These are phyloP conservation scores for Drosophila subobscura DNA, from an alignment of 1,140 invertebrate species.

Conservation along the genomic window DNA sequence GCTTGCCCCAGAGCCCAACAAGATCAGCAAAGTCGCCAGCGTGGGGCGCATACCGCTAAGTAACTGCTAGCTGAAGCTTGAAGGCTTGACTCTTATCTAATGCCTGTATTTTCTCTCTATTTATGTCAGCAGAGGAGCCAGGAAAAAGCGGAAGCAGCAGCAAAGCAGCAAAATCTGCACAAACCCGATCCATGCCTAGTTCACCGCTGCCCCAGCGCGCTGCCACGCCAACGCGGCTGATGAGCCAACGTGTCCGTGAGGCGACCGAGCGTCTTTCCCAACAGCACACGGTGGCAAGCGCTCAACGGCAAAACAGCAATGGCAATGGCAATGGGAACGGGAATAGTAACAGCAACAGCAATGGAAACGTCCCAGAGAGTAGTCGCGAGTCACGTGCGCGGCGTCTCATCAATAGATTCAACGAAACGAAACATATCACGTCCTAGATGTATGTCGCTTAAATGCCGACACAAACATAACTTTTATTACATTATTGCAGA, in stretches of 20 bases:
- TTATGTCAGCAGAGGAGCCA: conserved; percentile 26
- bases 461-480: conserved; percentile 22
- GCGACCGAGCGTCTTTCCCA: conserved; percentile 77
- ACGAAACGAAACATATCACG: conserved; percentile 78
- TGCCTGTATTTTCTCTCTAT: conserved; percentile 1
- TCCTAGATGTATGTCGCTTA: conserved; percentile 62
- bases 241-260: conserved; percentile 74
- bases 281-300: conserved; percentile 74
- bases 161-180: conserved; percentile 38
- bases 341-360: background rate
- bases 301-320: conserved; percentile 47
- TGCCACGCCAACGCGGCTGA: conserved; percentile 76
- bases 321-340: conserved; percentile 15
- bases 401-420: conserved; percentile 71
- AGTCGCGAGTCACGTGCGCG: conserved; percentile 69
- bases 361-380: conserved; percentile 14
- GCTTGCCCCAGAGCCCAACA: conserved; percentile 37
- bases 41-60: conserved; percentile 59
- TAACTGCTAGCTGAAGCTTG: conserved; percentile 26
- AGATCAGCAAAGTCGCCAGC: conserved; percentile 66
- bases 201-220: conserved; percentile 71
- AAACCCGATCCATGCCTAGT: conserved; percentile 73
- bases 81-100: background rate
- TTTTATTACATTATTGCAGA: conserved; percentile 54
- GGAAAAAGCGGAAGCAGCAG: conserved; percentile 18